These are phyloP conservation scores for Australoheros scitulus DNA, from an alignment of 2,113 vertebrate genomes.

Conservation along the genomic window DNA sequence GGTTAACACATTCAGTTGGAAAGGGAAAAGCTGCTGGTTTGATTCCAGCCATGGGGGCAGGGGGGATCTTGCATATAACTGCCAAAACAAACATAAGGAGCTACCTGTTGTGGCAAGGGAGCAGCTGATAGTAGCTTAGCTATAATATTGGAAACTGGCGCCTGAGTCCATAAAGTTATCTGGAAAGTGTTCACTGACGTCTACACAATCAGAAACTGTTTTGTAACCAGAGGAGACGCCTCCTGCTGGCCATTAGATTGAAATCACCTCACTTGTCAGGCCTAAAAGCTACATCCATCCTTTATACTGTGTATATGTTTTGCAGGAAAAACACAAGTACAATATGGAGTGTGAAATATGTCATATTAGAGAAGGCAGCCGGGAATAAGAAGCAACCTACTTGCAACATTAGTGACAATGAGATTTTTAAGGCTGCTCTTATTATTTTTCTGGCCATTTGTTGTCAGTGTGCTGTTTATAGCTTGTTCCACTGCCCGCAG, in stretches of 20 bases:
- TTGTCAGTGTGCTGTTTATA: neutral
- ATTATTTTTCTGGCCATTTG: neutral
- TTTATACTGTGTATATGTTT: neutral
- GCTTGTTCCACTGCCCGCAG: neutral
- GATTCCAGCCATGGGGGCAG: neutral
- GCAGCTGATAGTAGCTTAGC: neutral
- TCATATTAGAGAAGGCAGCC: neutral
- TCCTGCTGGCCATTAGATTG: neutral
- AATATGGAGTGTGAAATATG: neutral
- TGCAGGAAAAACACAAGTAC: neutral
- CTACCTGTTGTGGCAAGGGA: neutral
- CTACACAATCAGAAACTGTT: neutral
- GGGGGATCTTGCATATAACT: no score
- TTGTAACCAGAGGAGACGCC: neutral
- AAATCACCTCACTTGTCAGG: neutral
- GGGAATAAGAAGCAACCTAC: neutral
- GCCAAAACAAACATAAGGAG: neutral
- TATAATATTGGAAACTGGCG: neutral
- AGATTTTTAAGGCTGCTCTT: conserved; percentile 8
- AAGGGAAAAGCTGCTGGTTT: neutral
- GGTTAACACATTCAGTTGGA: neutral
- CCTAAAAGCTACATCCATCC: neutral
- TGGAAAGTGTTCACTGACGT: neutral
- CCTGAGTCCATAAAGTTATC: neutral
- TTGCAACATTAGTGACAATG: neutral